Evolutionary conservation across 2,797 vertebrate genomes (phyloP).

Genomic region (Etheostoma perlongum): DNA sequence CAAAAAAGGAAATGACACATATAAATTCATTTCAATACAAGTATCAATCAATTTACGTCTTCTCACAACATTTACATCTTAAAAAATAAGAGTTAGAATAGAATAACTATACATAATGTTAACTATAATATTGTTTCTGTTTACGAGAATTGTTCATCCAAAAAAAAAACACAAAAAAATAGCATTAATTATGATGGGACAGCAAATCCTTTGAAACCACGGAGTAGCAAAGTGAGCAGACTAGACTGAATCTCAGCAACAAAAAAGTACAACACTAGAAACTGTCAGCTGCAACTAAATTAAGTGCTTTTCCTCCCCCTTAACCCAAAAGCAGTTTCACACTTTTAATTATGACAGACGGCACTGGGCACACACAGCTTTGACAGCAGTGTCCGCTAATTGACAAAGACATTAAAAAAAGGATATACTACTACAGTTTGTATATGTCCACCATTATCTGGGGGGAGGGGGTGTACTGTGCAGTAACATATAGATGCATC

Average conservation of each 20-base stretch:
- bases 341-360: conserved; percentile 68
- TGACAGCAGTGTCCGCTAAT: conserved; percentile 60
- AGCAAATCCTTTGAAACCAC: conserved; percentile 1
- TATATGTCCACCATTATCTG: conserved; percentile 49
- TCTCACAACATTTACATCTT: not conserved
- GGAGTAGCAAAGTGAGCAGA: conserved; percentile 9
- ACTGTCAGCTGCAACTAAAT: conserved; percentile 45
- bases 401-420: conserved; percentile 66
- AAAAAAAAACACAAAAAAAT: not conserved
- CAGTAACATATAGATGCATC: conserved; percentile 50
- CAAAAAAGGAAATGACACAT: not conserved
- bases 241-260: conserved; percentile 28
- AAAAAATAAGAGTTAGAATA: not conserved
- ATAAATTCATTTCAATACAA: not conserved
- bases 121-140: not conserved
- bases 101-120: not conserved
- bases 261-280: conserved; percentile 41
- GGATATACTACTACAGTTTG: conserved; percentile 42
- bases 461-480: conserved; percentile 20
- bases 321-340: conserved; percentile 52
- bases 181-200: not conserved
- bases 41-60: not conserved
- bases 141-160: not conserved
- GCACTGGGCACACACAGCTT: conserved; percentile 35
- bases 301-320: conserved; percentile 40